Base-by-base conservation (phyloP, 2,113 vertebrate species). In the Rallus limicola region DNA sequence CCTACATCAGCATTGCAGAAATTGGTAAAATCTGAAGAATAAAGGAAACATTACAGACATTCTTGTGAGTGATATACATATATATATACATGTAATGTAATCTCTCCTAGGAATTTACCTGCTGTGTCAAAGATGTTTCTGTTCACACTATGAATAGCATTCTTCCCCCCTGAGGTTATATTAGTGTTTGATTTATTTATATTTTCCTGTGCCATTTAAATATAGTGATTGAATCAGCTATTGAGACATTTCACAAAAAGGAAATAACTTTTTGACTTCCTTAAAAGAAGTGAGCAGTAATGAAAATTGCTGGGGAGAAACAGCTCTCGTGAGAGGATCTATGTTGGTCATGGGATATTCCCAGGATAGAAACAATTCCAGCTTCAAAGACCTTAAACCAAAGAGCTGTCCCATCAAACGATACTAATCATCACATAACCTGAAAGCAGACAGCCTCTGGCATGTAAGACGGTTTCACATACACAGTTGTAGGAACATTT, bases 131-230 rank as follows among this genome's bases (percentile, higher is more conserved):
- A 94, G 50, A 53, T 86, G 16, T 60, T 79, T 75, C 58, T 93
- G 38, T 95, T 91, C 74, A 63, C 31, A 25, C 15, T 52, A 12
- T n/a, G 62, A 91, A 40, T 29, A 92, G 17, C 42, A 74, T 79
- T 78, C 72, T 50, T 79, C 3, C 42, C 40, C 74, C 33, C 62
- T 78, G 15, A 13, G 16, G 26, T 88, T 95, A 52, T 5, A 82
- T 76, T 93, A 96, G 5, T 42, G 25, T 38, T 95, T 94, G 20
- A 94, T 95, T 93, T 84, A 94, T 91, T 92, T 93, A 44, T 52
- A 83, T 89, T 93, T 68, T 86, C 36, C 59, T 71, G 36, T 75
- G 44, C 62, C 20, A 91, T 92, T 90, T 96, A 87, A 93, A 88
- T 67, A 6, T 44, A 65, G 34, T 63, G 31, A 79, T 75, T 91